These are phyloP conservation scores for Austrofundulus limnaeus DNA, from an alignment of 2,113 vertebrate genomes.

Conservation along the genomic window DNA sequence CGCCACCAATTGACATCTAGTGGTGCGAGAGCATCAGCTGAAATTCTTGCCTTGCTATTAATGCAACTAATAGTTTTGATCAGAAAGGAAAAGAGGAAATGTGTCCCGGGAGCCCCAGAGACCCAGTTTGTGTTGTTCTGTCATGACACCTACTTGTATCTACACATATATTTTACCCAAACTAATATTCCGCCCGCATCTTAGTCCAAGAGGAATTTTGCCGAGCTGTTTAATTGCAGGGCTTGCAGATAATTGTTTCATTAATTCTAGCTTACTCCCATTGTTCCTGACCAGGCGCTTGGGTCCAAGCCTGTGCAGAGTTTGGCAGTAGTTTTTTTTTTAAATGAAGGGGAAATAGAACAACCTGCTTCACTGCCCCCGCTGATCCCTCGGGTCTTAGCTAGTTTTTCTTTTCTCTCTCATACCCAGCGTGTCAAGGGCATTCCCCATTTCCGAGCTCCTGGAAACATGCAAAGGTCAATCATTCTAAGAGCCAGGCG, in stretches of 20 bases:
- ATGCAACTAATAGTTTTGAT: slow-evolving; percentile 66
- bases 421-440: slow-evolving; percentile 71
- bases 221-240: slow-evolving; percentile 68
- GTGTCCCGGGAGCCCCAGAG: slow-evolving; percentile 31
- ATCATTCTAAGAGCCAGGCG: slow-evolving; percentile 59
- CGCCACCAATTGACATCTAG: slow-evolving; percentile 61
- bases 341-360: slow-evolving; percentile 74
- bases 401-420: slow-evolving; percentile 54
- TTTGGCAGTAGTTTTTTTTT: slow-evolving; percentile 61
- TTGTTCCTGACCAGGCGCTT: slow-evolving; percentile 60
- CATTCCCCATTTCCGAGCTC: slow-evolving; percentile 68
- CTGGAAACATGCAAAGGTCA: slow-evolving; percentile 68
- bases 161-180: slow-evolving; percentile 44
- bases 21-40: slow-evolving; percentile 65
- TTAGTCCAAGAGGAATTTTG: slow-evolving; percentile 56
- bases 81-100: slow-evolving; percentile 41
- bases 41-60: slow-evolving; percentile 57
- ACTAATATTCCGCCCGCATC: slow-evolving; percentile 53
- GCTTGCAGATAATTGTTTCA: slow-evolving; percentile 73
- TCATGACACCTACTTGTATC: slow-evolving; percentile 45
- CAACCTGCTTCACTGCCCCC: slow-evolving; percentile 73
- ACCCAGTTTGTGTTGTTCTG: slow-evolving; percentile 48
- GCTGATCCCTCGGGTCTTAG: slow-evolving; percentile 70
- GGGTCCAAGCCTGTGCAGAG: slow-evolving; percentile 50
- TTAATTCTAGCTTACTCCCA: slow-evolving; percentile 69